A percentile compares a stretch with the other conserved stretches of the same genome.
phyloP scores from a whole-genome alignment of 2,888 invertebrate genomes.

The Callinectes sapidus region DNA sequence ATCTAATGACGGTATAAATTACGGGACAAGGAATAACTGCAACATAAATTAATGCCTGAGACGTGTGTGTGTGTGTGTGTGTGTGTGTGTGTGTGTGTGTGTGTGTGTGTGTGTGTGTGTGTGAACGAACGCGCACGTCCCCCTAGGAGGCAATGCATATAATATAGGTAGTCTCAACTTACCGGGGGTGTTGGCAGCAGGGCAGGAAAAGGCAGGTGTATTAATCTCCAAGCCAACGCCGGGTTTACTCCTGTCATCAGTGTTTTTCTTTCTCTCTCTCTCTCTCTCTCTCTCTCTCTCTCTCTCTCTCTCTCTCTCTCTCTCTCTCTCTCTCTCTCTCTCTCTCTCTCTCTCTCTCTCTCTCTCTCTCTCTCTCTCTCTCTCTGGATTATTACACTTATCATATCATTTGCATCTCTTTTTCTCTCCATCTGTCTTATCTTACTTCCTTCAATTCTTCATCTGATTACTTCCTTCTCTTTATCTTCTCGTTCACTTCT shows the following conservation, averaged over 20 bases:
- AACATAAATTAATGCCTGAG: background rate
- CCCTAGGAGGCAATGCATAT: background rate
- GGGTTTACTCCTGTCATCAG: background rate
- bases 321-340: background rate
- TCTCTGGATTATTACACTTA: background rate
- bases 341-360: too few species aligned
- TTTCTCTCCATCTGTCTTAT: too few species aligned
- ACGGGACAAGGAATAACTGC: background rate
- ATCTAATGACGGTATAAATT: background rate
- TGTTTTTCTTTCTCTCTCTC: background rate
- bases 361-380: conserved; percentile 25
- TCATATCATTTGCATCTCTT: too few species aligned
- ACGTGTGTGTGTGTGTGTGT: background rate
- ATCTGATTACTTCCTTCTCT: background rate
- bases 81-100: too few species aligned
- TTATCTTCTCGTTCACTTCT: too few species aligned
- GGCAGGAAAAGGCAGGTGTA: background rate
- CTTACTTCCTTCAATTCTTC: too few species aligned
- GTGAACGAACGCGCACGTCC: background rate
- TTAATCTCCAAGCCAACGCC: background rate
- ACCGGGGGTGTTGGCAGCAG: background rate
- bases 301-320: conserved; percentile 25
- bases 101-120: background rate
- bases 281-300: conserved; percentile 25
- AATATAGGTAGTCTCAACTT: background rate